Base-by-base conservation (phyloP, 1,140 invertebrate species). In the Apis laboriosa region DNA sequence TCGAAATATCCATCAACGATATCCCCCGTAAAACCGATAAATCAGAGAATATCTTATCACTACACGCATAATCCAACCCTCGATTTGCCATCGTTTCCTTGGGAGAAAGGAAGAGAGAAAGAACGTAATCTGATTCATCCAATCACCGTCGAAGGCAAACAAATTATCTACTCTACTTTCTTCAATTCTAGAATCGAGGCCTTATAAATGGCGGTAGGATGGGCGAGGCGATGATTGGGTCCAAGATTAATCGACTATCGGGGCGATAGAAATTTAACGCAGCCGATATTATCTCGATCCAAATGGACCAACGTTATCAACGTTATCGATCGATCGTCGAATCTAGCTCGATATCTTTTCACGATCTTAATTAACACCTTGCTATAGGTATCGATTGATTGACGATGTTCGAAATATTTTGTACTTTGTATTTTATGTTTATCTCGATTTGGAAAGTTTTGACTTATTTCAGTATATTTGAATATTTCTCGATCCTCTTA, bases 241-340 rank as follows among this genome's bases (percentile, higher is more conserved):
- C 67, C 21, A 77, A n/a, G 80, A 77, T 81, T 81, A 81, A 81
- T 81, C 49, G 80, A 24, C 80, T 68, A 81, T 81, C 73, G 43
- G 53, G 75, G 84, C 82, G 89, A 90, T 86, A 89, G 86, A 90
- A 89, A 90, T 86, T 86, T 89, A 89, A 90, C 88, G 87, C 71
- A 74, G 60, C 43, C 70, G 55, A 72, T 77, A 88, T 89, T 92
- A 91, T 92, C 91, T 89, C 61, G 77, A 92, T 92, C 91, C 91
- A 80, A 88, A 89, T 85, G 68, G 84, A n/a, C 80, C 63, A 55
- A 19, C 55, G 55, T 51, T 56, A 24, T 70, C 64, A 71, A 78
- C 71, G 68, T 19, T 63, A n/a, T 28, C 61, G 61, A 24, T 15
- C 61, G 13, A 63, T 34, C 1, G 9, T 15, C 61, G 7, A 63